A percentile compares a stretch with the other conserved stretches of the same genome.
These are phyloP conservation scores for Pipa parva DNA, from an alignment of 2,113 vertebrate genomes.

Conservation along the genomic window DNA sequence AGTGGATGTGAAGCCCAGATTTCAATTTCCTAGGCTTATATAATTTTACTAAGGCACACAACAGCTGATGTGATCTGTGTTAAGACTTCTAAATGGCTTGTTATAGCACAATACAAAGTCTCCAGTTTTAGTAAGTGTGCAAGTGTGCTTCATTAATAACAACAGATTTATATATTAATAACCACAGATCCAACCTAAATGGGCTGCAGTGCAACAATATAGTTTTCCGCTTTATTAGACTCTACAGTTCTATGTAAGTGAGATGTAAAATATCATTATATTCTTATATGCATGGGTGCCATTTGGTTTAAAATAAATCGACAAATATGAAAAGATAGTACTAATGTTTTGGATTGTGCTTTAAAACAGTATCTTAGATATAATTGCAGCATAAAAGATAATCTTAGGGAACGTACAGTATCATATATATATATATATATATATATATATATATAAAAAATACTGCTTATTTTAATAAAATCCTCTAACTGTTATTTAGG, in stretches of 20 bases:
- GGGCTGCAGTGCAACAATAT: background rate
- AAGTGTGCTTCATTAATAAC: too few species aligned
- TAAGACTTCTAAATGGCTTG: too few species aligned
- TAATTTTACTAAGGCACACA: background rate
- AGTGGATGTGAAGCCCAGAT: conserved; percentile 32
- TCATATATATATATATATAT: too few species aligned
- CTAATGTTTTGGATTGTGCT: conserved; percentile 26
- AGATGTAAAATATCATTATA: conserved; percentile 24
- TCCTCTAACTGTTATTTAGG: too few species aligned
- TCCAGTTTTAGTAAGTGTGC: too few species aligned
- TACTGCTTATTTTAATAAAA: too few species aligned
- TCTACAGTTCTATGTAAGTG: background rate
- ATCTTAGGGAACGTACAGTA: conserved; percentile 7
- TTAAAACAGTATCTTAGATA: conserved; percentile 20
- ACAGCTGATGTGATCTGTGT: background rate
- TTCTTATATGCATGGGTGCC: conserved; percentile 43
- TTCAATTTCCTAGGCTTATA: conserved; percentile 38
- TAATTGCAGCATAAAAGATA: conserved; percentile 18
- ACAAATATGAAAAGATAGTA: conserved; percentile 18
- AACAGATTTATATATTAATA: too few species aligned
- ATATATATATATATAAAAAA: too few species aligned
- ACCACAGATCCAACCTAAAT: too few species aligned
- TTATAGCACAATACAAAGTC: too few species aligned
- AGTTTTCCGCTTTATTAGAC: too few species aligned
- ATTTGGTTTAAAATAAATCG: conserved; percentile 42